Base-by-base conservation (phyloP, 92 coral and sea anemone species). In the Metridium senile region DNA sequence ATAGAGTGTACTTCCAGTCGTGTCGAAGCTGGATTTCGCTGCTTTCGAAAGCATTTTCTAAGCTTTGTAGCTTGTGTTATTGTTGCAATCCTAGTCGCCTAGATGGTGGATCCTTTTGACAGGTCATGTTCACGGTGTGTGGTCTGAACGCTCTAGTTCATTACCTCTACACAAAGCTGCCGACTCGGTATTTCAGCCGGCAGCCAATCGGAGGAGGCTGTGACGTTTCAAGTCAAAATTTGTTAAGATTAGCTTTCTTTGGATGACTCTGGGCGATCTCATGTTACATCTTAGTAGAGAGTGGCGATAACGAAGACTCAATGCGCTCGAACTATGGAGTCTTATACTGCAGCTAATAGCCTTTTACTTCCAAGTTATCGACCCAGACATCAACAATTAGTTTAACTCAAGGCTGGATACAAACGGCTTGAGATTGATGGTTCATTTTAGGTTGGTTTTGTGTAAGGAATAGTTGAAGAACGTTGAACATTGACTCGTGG, bases 1-100 rank as follows among this genome's bases (percentile, higher is more conserved):
- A 32, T 18, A 3, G 3, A 26, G 13, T 19, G 9, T 58, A 73
- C 57, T 73, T 73, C 31, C 78, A 73, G 78, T 21, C 9, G 10
- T 11, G 9, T 1, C 1, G 25, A 28, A 45, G 45, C 57, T 73
- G 78, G 78, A 73, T 33, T 73, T 6, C 10, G 31, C 27, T 73
- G 51, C 28, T 57, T 57, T 57, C 10, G 68, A 57, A 28, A 62
- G 67, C 78, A 73, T 73, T 58, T 73, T 46, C 31, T 35, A 0
- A 2, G 33, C 59, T 18, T 28, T 32, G 54, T 4, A 2, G 21
- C 53, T 13, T 20, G 61, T 67, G 53, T 68, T 79, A 28, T 71
- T 68, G 34, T 68, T 66, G 76, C 76, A 79, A 53, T 79, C 53
- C 58, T n/a, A 68, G 83, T 79, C 84, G 84, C 77, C 66, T 68